phyloP scores from a whole-genome alignment of 2,888 invertebrate genomes.

The Pimpla rufipes region DNA sequence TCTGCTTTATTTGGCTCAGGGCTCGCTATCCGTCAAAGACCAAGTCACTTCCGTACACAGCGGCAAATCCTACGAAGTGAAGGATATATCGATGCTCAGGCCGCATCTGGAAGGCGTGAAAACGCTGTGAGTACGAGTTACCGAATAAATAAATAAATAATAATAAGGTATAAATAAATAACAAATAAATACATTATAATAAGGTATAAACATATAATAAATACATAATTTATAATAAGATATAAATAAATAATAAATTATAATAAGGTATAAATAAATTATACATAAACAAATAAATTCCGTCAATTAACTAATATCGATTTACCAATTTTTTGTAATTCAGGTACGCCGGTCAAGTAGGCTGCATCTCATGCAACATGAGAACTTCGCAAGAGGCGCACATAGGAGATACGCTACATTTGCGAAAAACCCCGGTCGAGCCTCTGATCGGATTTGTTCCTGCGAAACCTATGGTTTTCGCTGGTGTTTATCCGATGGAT shows the following conservation, averaged over 20 bases:
- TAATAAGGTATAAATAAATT: too few relatives aligned
- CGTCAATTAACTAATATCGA: conserved; percentile 82
- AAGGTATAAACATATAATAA: too few relatives aligned
- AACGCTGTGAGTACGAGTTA: conserved; percentile 86
- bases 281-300: conserved; percentile 86
- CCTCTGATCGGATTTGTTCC: conserved; percentile 89
- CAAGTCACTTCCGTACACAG: conserved; percentile 91
- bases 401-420: conserved; percentile 92
- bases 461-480: conserved; percentile 93
- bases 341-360: conserved; percentile 96
- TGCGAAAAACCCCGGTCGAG: conserved; percentile 87
- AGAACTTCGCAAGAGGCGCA: conserved; percentile 90
- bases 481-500: conserved; percentile 96
- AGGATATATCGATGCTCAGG: conserved; percentile 91
- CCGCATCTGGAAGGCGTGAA: conserved; percentile 91
- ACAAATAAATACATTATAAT: too few relatives aligned
- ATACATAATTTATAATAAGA: too few relatives aligned
- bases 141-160: conserved; percentile 79
- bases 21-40: conserved; percentile 91
- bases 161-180: too few relatives aligned
- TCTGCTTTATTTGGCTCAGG: conserved; percentile 92
- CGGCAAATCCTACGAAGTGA: conserved; percentile 92
- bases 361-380: conserved; percentile 94
- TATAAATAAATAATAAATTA: too few relatives aligned
- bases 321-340: conserved; percentile 67